Conservation (phyloP, 2,797 vertebrate genomes). For the Taeniopygia guttata region DNA sequence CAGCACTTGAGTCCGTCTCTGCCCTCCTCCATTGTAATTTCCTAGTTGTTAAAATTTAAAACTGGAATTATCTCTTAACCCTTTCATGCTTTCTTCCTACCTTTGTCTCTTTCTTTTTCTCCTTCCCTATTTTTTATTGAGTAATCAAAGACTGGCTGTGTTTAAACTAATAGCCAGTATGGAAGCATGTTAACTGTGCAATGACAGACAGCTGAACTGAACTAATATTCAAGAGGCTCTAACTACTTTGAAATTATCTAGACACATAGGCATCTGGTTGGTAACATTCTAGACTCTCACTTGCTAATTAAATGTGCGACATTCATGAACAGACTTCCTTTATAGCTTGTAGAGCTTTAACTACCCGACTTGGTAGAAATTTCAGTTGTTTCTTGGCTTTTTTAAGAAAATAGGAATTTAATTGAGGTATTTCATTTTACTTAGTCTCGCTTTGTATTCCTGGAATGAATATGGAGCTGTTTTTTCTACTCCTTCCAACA, state of each 20-base stretch:
- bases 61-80: background rate
- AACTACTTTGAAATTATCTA: background rate
- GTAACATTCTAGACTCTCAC: background rate
- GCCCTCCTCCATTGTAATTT: background rate
- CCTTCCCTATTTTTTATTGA: background rate
- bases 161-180: background rate
- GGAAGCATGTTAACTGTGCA: background rate
- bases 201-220: background rate
- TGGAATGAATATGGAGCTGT: background rate
- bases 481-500: background rate
- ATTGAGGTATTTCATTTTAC: background rate
- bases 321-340: background rate
- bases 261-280: background rate
- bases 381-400: background rate
- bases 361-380: background rate
- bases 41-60: background rate
- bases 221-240: background rate
- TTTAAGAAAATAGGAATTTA: background rate
- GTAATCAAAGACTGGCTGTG: background rate
- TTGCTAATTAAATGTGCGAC: background rate
- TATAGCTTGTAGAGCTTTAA: background rate
- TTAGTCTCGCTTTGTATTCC: background rate
- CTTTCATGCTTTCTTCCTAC: background rate
- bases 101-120: background rate
- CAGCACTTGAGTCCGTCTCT: background rate